Evolutionary conservation across 2,888 invertebrate genomes (phyloP), one percentile per base, ranked within the genome.

Genomic region (Escarpia spicata): DNA sequence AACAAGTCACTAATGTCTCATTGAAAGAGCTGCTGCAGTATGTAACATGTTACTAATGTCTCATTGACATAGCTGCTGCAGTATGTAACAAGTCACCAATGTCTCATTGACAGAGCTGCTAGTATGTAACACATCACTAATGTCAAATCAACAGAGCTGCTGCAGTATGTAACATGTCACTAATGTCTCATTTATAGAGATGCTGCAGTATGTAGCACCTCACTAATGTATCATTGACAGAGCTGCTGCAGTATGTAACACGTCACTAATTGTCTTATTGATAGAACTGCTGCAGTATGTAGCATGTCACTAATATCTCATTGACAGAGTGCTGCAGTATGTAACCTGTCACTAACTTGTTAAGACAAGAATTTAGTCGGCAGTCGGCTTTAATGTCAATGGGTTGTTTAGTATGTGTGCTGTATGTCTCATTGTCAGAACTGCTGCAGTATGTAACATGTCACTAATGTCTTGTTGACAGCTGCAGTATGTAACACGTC

Each of bases 241-340:
- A 10, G 96, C 98, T 98, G 95, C 96, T 98, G 91, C 97, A 97
- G 3, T 92, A 6, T 31, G 3, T 12, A 92, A 58, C 31, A n/a
- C 2, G 8, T 37, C 60, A 58, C 37, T 92, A 31, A 15, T 43
- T 43, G 3, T 92, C 43, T 19, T 0, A n/a, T 52, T 90, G 75
- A 58, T 95, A 98, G 98, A 98, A 96, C 98, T 98, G 95, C 96
- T 98, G 91, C 97, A 97, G 93, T 98, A 98, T 95, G 97, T 45
- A 92, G 4, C 31, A n/a, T 10, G 8, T 37, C 60, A 92, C 37
- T 37, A 37, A 37, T 37, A 6, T 92, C 43, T 19, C n/a, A n/a
- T 52, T 90, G 45, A 44, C 37, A 37, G 37, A 26, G 75, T 98
- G 95, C 96, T 98, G 91, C 97, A 97, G 15, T 92, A 15, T 43